Conservation (phyloP, 2,888 invertebrate genomes). For the Danaus chrysippus region DNA sequence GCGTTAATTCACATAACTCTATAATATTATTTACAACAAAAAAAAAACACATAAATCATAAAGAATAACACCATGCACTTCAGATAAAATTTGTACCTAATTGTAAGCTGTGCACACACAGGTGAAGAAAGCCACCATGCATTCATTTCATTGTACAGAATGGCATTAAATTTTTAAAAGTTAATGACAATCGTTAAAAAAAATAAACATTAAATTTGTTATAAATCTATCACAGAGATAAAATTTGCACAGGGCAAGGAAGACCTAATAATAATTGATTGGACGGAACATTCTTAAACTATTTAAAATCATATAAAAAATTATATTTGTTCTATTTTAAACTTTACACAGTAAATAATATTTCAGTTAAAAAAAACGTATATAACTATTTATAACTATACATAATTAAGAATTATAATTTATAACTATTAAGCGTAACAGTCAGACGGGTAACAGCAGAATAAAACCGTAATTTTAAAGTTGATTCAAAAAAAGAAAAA, state of each 20-base stretch:
- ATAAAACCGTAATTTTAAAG: not conserved
- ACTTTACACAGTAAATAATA: not conserved
- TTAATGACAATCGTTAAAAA: slow-evolving; percentile 23
- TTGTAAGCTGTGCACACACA: slow-evolving; percentile 70
- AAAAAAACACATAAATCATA: slow-evolving; percentile 53
- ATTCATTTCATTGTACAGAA: slow-evolving; percentile 23
- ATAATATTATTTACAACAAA: slow-evolving; percentile 75
- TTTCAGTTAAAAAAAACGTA: not conserved
- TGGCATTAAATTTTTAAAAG: slow-evolving; percentile 16
- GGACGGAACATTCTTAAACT: slow-evolving; percentile 48
- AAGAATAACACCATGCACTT: slow-evolving; percentile 78
- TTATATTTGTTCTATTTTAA: slow-evolving; percentile 2
- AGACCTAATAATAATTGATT: slow-evolving; percentile 48
- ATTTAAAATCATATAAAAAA: slow-evolving; percentile 11
- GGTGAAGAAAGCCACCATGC: slow-evolving; percentile 47
- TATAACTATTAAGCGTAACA: slow-evolving; percentile 36
- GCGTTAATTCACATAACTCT: slow-evolving; percentile 73
- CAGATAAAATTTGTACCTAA: slow-evolving; percentile 62
- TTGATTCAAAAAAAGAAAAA: slow-evolving; percentile 11
- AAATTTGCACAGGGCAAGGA: slow-evolving; percentile 47
- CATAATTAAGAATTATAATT: slow-evolving; percentile 4
- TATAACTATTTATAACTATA: not conserved
- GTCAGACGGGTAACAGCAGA: slow-evolving; percentile 35
- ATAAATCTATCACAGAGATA: slow-evolving; percentile 56
- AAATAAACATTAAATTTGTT: slow-evolving; percentile 37